Conservation (phyloP, 2,113 vertebrate genomes). For the Indicator indicator region DNA sequence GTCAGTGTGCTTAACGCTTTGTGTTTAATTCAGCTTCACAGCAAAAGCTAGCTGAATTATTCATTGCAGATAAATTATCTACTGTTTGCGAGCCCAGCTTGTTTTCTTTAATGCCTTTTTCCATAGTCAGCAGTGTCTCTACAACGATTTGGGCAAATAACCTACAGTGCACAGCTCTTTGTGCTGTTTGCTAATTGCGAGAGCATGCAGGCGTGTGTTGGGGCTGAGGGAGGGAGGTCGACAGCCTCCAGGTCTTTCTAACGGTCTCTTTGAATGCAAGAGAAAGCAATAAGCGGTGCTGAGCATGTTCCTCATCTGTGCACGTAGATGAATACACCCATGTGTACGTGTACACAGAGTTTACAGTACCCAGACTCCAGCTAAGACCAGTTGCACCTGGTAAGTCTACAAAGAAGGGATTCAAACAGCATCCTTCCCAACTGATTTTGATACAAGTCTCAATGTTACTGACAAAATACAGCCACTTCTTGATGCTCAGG, state of each 20-base stretch:
- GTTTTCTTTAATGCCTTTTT: not conserved
- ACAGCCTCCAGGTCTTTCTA: not conserved
- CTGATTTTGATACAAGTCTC: not conserved
- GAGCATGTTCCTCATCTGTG: not conserved
- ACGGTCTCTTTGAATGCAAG: accelerated
- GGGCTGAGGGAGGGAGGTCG: accelerated
- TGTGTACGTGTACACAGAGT: not conserved
- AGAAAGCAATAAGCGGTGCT: not conserved
- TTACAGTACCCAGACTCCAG: not conserved
- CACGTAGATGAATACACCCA: not conserved
- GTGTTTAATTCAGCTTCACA: constrained; percentile 42
- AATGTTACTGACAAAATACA: not conserved
- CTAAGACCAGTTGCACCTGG: not conserved
- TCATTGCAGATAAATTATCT: constrained; percentile 55
- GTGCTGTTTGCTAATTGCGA: not conserved
- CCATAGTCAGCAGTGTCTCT: not conserved
- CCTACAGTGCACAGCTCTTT: accelerated
- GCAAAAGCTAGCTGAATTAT: constrained; percentile 51
- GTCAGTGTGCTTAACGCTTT: constrained; percentile 12
- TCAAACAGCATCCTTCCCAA: not conserved
- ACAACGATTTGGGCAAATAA: accelerated
- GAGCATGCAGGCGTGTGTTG: accelerated
- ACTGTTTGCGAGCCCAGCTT: not conserved
- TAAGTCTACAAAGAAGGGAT: not conserved
- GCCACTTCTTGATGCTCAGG: not conserved